Base-by-base conservation (phyloP, 2,797 vertebrate genomes). In the Okamejei kenojei region DNA sequence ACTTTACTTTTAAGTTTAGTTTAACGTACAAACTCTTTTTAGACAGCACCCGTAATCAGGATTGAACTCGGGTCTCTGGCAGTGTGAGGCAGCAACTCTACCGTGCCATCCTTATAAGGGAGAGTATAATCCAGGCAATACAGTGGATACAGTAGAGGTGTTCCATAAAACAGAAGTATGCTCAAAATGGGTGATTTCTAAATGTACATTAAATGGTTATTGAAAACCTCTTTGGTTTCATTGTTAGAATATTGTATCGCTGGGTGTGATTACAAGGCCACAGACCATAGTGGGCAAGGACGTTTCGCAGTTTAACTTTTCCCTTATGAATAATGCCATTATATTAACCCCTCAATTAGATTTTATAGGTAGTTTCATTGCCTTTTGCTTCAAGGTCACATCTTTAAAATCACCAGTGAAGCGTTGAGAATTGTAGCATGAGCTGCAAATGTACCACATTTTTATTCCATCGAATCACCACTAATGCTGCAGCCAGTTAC, bases 361-460 rank as follows among this genome's bases (percentile, higher is more conserved):
- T 76, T 92, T 76, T 74, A 76, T 32, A 38, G 90, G 71, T 54
- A 38, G 38, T 91, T 91, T 91, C 38, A 29, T 54, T 91, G 23
- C 29, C 71, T 91, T 91, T 45, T 91, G 35, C 65, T 65, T 91
- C 23, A 15, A 35, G 86, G n/a, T 90, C 29, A 61, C 54, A 32
- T 45, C 79, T 45, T 73, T 90, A 73, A 73, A 23, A 74, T 91
- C 38, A 45, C 7, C 15, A 19, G 23, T n/a, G 71, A 92, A 76
- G 90, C 68, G 54, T 74, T 74, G 68, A 29, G 5, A 15, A 71
- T 73, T 15, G 5, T 0, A 54, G 45, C 45, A 71, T 26, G 68
- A 26, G 26, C 23, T 68, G 74, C 13, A n/a, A 92, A 92, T 92
- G 26, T 7, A 58, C 3, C 71, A 73, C 54, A 73, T 74, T 54